Conservation (phyloP, 1,140 invertebrate species). For the Centruroides vittatus region DNA sequence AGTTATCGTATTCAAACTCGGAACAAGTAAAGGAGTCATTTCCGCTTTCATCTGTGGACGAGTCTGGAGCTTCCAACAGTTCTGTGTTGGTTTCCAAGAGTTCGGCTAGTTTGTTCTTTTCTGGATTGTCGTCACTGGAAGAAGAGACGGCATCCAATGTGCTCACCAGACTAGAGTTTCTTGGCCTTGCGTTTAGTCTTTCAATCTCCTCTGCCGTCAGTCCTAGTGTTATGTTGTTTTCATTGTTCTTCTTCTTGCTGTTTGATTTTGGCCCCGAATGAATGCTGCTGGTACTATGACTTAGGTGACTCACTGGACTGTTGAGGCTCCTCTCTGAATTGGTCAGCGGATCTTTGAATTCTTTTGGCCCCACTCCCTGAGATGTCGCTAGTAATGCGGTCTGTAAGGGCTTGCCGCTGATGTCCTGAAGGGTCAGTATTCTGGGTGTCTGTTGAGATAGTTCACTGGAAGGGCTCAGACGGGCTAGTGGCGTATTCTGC, state of each 20-base stretch:
- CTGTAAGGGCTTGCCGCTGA: slow-evolving; percentile 79
- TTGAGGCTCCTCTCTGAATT: slow-evolving; percentile 80
- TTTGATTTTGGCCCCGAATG: slow-evolving; percentile 33
- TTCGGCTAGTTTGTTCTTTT: slow-evolving; percentile 24
- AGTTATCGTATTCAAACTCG: slow-evolving; percentile 92
- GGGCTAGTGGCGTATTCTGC: slow-evolving; percentile 74
- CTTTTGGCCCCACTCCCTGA: slow-evolving; percentile 33
- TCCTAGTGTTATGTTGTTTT: slow-evolving; percentile 38
- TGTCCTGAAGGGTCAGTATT: slow-evolving; percentile 81
- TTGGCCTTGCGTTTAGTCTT: slow-evolving; percentile 65
- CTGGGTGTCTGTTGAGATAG: slow-evolving; percentile 76
- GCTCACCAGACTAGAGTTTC: slow-evolving; percentile 68
- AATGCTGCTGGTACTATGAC: slow-evolving; percentile 48
- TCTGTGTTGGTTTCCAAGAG: slow-evolving; percentile 32
- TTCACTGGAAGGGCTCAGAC: slow-evolving; percentile 80
- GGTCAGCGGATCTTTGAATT: slow-evolving; percentile 36
- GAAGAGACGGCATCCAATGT: slow-evolving; percentile 84
- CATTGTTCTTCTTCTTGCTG: slow-evolving; percentile 9
- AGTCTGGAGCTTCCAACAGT: slow-evolving; percentile 31
- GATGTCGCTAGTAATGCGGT: slow-evolving; percentile 73
- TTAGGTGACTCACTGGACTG: slow-evolving; percentile 72
- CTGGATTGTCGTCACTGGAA: slow-evolving; percentile 56
- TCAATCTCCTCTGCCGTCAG: slow-evolving; percentile 86
- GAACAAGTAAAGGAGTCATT: slow-evolving; percentile 97
- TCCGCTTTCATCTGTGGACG: slow-evolving; percentile 83